phyloP scores from a whole-genome alignment of 2,888 invertebrate species.

The Athalia cordata region DNA sequence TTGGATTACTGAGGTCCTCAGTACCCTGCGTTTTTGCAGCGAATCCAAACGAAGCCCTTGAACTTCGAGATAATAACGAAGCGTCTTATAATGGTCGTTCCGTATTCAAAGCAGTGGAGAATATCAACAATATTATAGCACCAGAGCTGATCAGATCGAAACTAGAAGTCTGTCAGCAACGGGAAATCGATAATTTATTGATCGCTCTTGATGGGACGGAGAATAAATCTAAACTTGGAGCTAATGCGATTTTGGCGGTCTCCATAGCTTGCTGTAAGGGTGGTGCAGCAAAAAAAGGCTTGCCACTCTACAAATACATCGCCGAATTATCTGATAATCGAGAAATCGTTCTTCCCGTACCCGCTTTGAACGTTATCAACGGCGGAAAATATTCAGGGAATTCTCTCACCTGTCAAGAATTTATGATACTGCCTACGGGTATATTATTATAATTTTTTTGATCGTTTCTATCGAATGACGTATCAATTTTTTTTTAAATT shows the following conservation, averaged over 20 bases:
- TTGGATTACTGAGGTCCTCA: constrained; percentile 66
- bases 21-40: constrained; percentile 59
- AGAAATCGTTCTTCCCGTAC: constrained; percentile 64
- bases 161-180: constrained; percentile 65
- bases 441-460: neutral
- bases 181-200: constrained; percentile 65
- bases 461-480: neutral
- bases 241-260: constrained; percentile 65
- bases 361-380: constrained; percentile 65
- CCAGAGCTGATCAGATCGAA: constrained; percentile 65
- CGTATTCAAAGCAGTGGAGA: constrained; percentile 65
- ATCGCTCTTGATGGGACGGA: constrained; percentile 64
- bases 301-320: constrained; percentile 68
- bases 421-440: constrained; percentile 66
- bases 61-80: constrained; percentile 64
- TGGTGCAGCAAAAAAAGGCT: constrained; percentile 64
- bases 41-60: constrained; percentile 61
- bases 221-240: constrained; percentile 67
- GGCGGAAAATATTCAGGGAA: constrained; percentile 65
- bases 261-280: constrained; percentile 69
- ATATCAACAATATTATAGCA: constrained; percentile 67
- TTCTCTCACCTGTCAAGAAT: constrained; percentile 63
- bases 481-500: neutral
- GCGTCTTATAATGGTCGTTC: constrained; percentile 62
- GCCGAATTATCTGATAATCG: constrained; percentile 62